Conservation (phyloP, 2,113 vertebrate genomes). For the Meles meles region DNA sequence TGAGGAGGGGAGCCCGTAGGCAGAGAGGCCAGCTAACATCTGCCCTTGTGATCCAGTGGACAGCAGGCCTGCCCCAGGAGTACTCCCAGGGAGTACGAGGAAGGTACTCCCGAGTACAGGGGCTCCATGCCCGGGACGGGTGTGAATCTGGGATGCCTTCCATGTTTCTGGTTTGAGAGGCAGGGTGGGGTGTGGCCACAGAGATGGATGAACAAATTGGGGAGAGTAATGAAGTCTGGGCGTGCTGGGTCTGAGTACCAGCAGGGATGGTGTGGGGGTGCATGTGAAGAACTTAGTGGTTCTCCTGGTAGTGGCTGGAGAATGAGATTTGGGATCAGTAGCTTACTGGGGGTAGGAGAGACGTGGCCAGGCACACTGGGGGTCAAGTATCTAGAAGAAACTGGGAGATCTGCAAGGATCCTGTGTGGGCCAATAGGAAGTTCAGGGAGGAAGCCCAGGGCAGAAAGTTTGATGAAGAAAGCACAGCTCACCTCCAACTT, state of each 20-base stretch:
- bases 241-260: accelerated
- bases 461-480: background rate
- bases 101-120: background rate
- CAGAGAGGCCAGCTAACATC: too few species aligned
- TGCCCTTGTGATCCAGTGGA: accelerated
- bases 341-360: background rate
- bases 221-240: accelerated
- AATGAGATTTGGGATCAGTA: accelerated
- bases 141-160: accelerated
- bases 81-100: too few species aligned
- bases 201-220: too few species aligned
- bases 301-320: background rate
- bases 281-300: accelerated
- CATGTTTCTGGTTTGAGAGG: background rate
- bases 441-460: background rate
- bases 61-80: background rate
- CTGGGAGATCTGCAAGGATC: background rate
- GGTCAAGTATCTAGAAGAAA: background rate
- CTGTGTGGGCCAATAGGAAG: accelerated
- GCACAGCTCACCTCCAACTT: accelerated
- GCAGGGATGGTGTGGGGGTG: accelerated
- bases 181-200: too few species aligned
- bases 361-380: background rate
- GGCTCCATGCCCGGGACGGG: accelerated
- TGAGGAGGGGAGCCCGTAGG: too few species aligned